These are phyloP conservation scores for Triplophysa yarkandensis DNA, from an alignment of 2,797 vertebrate species.

Conservation along the genomic window DNA sequence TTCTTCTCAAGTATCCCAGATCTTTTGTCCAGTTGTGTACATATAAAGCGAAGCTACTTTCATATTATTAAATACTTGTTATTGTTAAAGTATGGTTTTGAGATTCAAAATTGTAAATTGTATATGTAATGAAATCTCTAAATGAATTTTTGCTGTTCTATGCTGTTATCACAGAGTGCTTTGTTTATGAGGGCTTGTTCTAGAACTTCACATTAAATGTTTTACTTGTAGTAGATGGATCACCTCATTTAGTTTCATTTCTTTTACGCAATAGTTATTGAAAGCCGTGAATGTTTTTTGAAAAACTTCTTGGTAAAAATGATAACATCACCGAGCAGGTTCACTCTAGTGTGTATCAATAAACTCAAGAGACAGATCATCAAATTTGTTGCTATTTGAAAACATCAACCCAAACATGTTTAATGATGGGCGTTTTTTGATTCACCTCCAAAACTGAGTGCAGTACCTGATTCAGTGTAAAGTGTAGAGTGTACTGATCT, in stretches of 20 bases:
- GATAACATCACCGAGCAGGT: slow-evolving; percentile 5
- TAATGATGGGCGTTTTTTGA: too few relatives aligned
- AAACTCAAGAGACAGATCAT: neutral
- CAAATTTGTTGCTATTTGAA: neutral
- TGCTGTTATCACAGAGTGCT: neutral
- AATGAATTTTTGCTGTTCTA: neutral
- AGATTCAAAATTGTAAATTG: too few relatives aligned
- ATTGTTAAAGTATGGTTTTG: too few relatives aligned
- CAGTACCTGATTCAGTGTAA: neutral
- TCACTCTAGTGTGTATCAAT: neutral
- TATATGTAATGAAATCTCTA: neutral
- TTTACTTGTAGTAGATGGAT: neutral
- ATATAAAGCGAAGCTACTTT: neutral
- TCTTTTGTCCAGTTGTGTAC: too few relatives aligned
- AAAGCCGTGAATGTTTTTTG: neutral
- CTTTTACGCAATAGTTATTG: slow-evolving; percentile 6
- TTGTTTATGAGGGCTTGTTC: neutral
- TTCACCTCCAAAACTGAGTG: too few relatives aligned
- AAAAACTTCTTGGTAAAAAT: neutral
- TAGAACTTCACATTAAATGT: neutral
- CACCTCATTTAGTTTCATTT: neutral
- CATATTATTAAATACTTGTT: too few relatives aligned
- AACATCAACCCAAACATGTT: neutral
- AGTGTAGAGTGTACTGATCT: neutral
- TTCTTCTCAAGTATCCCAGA: too few relatives aligned